These are phyloP conservation scores for Aquatica leii DNA, from an alignment of 2,888 invertebrate genomes.

Conservation along the genomic window DNA sequence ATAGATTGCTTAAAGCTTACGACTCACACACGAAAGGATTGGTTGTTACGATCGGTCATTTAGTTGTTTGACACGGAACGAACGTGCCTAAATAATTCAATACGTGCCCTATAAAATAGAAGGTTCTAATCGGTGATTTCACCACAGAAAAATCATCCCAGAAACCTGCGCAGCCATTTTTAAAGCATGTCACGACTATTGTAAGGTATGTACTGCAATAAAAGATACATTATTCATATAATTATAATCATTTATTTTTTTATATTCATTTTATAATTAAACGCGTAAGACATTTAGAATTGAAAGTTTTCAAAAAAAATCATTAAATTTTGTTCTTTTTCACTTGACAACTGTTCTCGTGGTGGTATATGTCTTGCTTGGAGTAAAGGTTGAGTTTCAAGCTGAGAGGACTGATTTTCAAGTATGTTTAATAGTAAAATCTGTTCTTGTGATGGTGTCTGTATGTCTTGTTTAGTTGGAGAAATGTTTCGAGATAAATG, in stretches of 20 bases:
- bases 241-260: background rate
- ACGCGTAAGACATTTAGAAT: background rate
- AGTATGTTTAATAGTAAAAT: too few relatives aligned
- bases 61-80: background rate
- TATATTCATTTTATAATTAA: too few relatives aligned
- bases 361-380: background rate
- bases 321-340: constrained; percentile 3
- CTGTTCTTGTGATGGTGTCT: constrained; percentile 3
- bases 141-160: constrained; percentile 5
- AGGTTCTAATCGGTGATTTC: background rate
- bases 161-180: constrained; percentile 5
- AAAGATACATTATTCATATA: background rate
- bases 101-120: background rate
- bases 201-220: background rate
- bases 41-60: background rate
- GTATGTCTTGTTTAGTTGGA: background rate
- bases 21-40: too few relatives aligned
- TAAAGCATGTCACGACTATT: background rate
- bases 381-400: background rate
- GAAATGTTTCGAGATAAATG: constrained; percentile 3
- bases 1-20: too few relatives aligned
- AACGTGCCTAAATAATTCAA: background rate
- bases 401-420: too few relatives aligned
- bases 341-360: constrained; percentile 1
- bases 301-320: background rate